Evolutionary conservation across 2,113 vertebrate species (phyloP).

Genomic region (Sarotherodon lohbergeri): DNA sequence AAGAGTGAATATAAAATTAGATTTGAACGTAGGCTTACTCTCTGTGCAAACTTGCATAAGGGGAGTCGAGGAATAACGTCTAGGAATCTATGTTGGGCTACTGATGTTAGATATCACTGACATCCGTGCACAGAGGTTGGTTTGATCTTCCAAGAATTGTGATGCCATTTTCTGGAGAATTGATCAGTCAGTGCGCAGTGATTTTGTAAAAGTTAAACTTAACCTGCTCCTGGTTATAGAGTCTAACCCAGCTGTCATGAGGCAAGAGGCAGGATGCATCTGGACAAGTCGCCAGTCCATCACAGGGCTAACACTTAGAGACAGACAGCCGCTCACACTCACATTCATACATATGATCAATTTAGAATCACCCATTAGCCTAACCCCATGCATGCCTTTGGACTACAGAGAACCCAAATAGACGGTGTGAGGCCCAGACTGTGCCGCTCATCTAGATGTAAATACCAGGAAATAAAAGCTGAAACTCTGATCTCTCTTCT

Average conservation of each 20-base stretch:
- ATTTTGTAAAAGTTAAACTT: not conserved
- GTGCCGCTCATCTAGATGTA: not conserved
- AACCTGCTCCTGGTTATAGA: not conserved
- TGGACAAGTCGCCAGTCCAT: not conserved
- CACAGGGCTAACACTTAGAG: not conserved
- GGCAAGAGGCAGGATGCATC: not conserved
- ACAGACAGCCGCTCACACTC: not conserved
- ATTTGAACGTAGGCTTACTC: not conserved
- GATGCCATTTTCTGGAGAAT: not conserved
- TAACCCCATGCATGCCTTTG: not conserved
- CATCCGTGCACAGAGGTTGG: accelerated
- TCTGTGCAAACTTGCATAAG: not conserved
- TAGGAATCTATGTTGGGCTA: not conserved
- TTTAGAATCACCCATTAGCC: not conserved
- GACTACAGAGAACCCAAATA: accelerated
- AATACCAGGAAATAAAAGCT: not conserved
- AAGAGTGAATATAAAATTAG: not conserved
- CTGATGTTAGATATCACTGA: not conserved
- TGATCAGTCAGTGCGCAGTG: accelerated
- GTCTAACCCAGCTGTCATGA: not conserved
- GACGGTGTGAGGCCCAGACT: accelerated
- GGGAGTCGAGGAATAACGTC: not conserved
- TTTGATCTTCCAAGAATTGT: not conserved
- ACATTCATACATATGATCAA: not conserved
- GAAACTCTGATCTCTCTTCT: not conserved